These are phyloP conservation scores for Liparis tanakae DNA, from an alignment of 2,797 vertebrate species.

Conservation along the genomic window DNA sequence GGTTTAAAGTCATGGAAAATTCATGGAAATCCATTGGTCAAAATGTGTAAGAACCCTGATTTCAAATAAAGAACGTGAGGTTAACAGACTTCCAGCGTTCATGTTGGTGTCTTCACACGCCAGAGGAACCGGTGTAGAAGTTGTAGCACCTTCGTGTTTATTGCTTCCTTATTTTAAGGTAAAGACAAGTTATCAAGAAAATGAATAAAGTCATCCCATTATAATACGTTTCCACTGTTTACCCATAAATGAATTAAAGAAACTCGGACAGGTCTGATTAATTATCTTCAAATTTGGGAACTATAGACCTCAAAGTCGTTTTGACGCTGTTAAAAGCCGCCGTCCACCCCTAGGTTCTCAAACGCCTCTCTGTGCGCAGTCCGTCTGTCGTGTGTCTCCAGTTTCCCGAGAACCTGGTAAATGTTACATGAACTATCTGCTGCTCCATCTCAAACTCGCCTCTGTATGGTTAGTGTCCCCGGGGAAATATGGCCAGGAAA, in stretches of 20 bases:
- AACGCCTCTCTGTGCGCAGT: constrained; percentile 24
- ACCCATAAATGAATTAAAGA: too few species aligned
- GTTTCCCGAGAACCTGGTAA: constrained; percentile 62
- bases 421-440: constrained; percentile 71
- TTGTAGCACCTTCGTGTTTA: not conserved
- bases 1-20: too few species aligned
- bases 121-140: not conserved
- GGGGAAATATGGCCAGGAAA: constrained; percentile 67
- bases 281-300: not conserved
- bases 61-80: not conserved
- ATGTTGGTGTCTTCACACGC: not conserved
- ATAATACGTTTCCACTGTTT: too few species aligned
- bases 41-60: too few species aligned
- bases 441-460: constrained; percentile 60
- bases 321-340: constrained; percentile 2
- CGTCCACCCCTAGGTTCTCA: constrained; percentile 20
- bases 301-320: not conserved
- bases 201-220: not conserved
- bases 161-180: not conserved
- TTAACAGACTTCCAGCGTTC: not conserved
- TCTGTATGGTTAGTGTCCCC: constrained; percentile 64
- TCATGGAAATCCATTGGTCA: too few species aligned
- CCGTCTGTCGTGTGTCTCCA: constrained; percentile 53
- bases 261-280: not conserved
- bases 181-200: not conserved